Conservation (phyloP, 2,797 vertebrate genomes). For the Karalla daura region DNA sequence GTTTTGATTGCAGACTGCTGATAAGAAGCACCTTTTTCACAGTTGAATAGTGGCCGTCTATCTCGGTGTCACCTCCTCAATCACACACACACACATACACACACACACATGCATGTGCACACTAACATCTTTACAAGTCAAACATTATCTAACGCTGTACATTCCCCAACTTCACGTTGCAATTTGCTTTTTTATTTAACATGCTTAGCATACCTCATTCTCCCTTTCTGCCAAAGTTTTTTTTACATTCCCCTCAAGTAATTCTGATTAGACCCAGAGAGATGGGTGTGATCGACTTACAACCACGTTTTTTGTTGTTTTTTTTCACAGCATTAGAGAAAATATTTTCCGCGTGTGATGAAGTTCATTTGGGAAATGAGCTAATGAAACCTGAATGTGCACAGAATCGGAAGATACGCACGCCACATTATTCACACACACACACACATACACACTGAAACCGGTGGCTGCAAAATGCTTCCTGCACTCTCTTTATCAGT, state of each 20-base stretch:
- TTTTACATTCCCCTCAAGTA: slow-evolving; percentile 17
- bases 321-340: slow-evolving; percentile 23
- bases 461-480: slow-evolving; percentile 7
- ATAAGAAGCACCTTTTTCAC: slow-evolving; percentile 73
- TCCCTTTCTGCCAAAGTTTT: not conserved
- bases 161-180: slow-evolving; percentile 5
- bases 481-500: slow-evolving; percentile 4
- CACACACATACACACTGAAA: not conserved
- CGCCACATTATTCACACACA: not conserved
- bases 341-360: slow-evolving; percentile 30
- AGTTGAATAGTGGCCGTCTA: slow-evolving; percentile 56
- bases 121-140: not conserved
- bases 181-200: slow-evolving; percentile 18
- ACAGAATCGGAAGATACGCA: slow-evolving; percentile 15
- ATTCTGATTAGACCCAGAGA: slow-evolving; percentile 41
- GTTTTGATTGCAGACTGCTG: slow-evolving; percentile 68
- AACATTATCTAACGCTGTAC: not conserved
- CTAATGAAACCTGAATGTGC: slow-evolving; percentile 29
- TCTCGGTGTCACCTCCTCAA: slow-evolving; percentile 34
- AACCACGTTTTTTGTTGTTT: slow-evolving; percentile 27
- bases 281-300: slow-evolving; percentile 25
- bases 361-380: slow-evolving; percentile 51
- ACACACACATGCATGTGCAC: slow-evolving; percentile 1
- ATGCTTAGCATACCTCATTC: slow-evolving; percentile 12
- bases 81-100: not conserved